Evolutionary conservation across 1,140 invertebrate species (phyloP).

Genomic region (Diuraphis noxia): DNA sequence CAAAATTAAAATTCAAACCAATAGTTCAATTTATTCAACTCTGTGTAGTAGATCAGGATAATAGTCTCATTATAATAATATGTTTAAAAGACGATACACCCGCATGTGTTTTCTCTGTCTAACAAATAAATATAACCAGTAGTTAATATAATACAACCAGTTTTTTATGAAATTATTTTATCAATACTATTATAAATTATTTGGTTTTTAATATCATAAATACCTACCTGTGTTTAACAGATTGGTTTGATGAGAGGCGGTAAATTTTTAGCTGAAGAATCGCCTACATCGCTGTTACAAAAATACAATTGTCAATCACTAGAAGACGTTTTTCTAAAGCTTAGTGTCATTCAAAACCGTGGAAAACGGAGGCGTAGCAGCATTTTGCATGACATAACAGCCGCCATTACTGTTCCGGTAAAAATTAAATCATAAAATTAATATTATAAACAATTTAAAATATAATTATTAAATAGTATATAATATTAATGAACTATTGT

Average conservation of each 20-base stretch:
- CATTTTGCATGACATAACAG: conserved; percentile 72
- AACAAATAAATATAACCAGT: no score
- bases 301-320: conserved; percentile 63
- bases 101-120: no score
- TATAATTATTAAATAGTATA: not conserved
- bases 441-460: not conserved
- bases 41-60: no score
- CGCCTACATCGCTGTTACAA: conserved; percentile 63
- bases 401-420: conserved; percentile 57
- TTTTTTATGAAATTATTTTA: no score
- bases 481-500: not conserved
- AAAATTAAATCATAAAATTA: not conserved
- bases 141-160: no score
- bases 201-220: not conserved
- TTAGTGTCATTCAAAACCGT: conserved; percentile 75
- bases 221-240: conserved; percentile 57
- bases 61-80: no score
- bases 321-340: conserved; percentile 69
- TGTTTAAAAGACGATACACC: no score
- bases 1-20: no score
- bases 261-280: conserved; percentile 66
- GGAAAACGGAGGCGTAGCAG: conserved; percentile 76
- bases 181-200: no score
- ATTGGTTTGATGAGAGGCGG: conserved; percentile 70
- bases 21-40: no score